Conservation (phyloP, 1,140 invertebrate genomes). For the Drosophila lacteicornis region DNA sequence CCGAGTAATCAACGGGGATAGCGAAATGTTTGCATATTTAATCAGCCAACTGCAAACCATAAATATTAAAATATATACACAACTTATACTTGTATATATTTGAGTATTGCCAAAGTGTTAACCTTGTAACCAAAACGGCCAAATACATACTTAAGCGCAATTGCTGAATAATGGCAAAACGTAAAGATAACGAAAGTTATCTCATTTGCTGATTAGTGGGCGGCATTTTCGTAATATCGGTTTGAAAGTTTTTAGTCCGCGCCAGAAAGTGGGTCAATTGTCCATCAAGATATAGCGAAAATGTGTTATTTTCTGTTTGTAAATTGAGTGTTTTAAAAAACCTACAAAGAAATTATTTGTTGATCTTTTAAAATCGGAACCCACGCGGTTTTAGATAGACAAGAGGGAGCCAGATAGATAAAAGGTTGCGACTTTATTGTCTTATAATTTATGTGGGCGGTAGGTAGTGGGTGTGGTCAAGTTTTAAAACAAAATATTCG, state of each 20-base stretch:
- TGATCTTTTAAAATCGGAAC: neutral
- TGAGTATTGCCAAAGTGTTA: conserved; percentile 47
- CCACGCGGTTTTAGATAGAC: neutral
- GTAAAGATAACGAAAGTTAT: conserved; percentile 38
- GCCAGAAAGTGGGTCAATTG: conserved; percentile 43
- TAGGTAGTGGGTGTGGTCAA: neutral
- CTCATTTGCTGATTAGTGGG: conserved; percentile 45
- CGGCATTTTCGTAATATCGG: conserved; percentile 28
- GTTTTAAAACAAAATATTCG: too few species aligned
- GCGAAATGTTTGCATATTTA: conserved; percentile 67
- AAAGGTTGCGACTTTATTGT: neutral
- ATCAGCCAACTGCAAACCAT: conserved; percentile 33
- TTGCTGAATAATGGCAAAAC: conserved; percentile 58
- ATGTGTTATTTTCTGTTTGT: conserved; percentile 14
- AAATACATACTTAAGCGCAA: conserved; percentile 32
- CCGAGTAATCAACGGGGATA: conserved; percentile 37
- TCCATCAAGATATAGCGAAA: conserved; percentile 19
- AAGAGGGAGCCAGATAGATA: neutral
- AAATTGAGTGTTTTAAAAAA: conserved; percentile 6
- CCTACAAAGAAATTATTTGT: conserved; percentile 3
- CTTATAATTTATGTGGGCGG: neutral
- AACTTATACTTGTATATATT: conserved; percentile 27
- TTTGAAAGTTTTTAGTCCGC: conserved; percentile 9
- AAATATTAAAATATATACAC: conserved; percentile 43
- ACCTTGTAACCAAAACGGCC: conserved; percentile 54